Evolutionary conservation across 2,888 invertebrate genomes (phyloP), one percentile per base, ranked within the genome.

Genomic region (Brenthis ino): DNA sequence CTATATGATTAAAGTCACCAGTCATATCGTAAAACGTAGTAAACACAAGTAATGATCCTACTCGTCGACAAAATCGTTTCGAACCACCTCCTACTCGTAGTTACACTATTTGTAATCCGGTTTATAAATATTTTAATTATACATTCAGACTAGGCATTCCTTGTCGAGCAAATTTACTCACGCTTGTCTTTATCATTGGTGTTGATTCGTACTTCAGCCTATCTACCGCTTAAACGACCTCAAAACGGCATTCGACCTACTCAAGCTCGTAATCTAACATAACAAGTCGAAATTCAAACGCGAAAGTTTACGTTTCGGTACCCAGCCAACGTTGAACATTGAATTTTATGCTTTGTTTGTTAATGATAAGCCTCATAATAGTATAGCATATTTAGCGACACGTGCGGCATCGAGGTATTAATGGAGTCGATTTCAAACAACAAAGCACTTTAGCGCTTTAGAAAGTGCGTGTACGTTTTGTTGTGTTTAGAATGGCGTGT

Each of bases 361-460:
- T 20, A 0, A 0, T 0, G 0, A 64, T 88, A 90, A 75, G 85
- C 85, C 80, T 79, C 76, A 85, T 76, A 83, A 82, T 89, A 77
- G 81, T 74, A 68, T 77, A 76, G 69, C 73, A 69, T 71, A 72
- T 75, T 75, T 75, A 77, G 77, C 83, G 86, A 91, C 92, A 92
- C 93, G 92, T 93, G 92, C 91, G 88, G 91, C 87, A 86, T 86
- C 85, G 88, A 87, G 90, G 90, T 92, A 93, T 92, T 93, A 93
- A 93, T 93, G 92, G 92, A 92, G 91, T 88, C 78, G 79, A 81
- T 77, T 79, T 79, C 77, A 70, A 75, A 80, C 77, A 83, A 83
- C 75, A 80, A 79, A 89, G 89, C 88, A 78, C 76, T 85, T 72
- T 72, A 89, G 88, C 89, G 92, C 92, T 91, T 82, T 78, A 71